phyloP scores from a whole-genome alignment of 1,140 invertebrate genomes.

The Polypedilum vanderplanki region DNA sequence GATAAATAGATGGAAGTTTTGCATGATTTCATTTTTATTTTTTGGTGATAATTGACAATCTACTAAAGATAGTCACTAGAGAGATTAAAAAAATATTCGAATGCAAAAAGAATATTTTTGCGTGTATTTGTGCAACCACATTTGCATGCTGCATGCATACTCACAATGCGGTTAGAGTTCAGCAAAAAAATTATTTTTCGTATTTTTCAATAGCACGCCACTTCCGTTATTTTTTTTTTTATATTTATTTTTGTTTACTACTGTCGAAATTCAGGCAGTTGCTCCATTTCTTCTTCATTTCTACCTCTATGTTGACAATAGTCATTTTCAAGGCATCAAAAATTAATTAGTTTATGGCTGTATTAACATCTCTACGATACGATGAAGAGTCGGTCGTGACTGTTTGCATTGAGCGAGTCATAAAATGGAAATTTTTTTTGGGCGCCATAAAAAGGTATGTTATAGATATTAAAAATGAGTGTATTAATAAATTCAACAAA shows the following conservation, averaged over 20 bases:
- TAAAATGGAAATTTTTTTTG: background rate
- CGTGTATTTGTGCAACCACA: background rate
- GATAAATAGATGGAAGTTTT: too few relatives aligned
- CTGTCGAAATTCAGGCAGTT: background rate
- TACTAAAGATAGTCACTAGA: too few relatives aligned
- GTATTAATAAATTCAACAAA: slow-evolving; percentile 20
- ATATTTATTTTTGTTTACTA: background rate
- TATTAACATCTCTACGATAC: background rate
- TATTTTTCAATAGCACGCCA: slow-evolving; percentile 14
- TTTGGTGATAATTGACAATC: too few relatives aligned
- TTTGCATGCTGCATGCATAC: slow-evolving; percentile 36
- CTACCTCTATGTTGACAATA: background rate
- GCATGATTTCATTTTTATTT: too few relatives aligned
- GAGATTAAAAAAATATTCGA: too few relatives aligned
- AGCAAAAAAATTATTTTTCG: background rate
- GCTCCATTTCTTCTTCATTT: too few relatives aligned
- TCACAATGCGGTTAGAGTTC: slow-evolving; percentile 40
- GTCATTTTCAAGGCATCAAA: background rate
- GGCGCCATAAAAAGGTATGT: background rate
- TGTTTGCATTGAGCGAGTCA: background rate
- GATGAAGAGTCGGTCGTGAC: background rate
- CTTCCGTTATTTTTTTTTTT: background rate
- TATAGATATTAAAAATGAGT: slow-evolving; percentile 14
- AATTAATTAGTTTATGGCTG: slow-evolving; percentile 12
- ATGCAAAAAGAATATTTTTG: too few relatives aligned